Percentiles rank a stretch among this genome's conserved stretches.
Evolutionary conservation across 2,797 vertebrate genomes (phyloP).

Genomic region (Gephyroberyx darwinii): DNA sequence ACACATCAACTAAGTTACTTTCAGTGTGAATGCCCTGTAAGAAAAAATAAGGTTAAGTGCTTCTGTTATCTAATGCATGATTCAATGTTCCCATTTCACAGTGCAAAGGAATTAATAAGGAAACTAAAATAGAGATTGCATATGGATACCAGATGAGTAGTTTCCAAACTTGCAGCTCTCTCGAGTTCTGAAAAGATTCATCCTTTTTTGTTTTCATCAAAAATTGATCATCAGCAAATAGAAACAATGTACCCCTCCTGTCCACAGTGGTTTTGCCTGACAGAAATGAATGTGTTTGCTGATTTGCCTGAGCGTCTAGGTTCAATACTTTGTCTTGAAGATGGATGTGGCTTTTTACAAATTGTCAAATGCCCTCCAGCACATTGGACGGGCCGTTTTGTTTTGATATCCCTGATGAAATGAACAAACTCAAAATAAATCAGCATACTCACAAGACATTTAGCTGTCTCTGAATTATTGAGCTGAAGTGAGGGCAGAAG

Average conservation of each 20-base stretch:
- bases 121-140: background rate
- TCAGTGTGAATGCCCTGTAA: background rate
- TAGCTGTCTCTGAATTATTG: conserved; percentile 46
- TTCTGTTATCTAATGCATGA: conserved; percentile 17
- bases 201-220: conserved; percentile 58
- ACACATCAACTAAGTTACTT: too few species aligned
- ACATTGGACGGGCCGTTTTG: conserved; percentile 31
- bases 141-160: conserved; percentile 6
- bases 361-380: conserved; percentile 66
- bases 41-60: conserved; percentile 4
- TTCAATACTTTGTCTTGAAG: conserved; percentile 73
- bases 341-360: conserved; percentile 72
- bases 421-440: conserved; percentile 64
- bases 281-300: conserved; percentile 70
- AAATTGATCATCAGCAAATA: conserved; percentile 67
- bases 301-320: conserved; percentile 57
- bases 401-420: conserved; percentile 49
- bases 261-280: conserved; percentile 57
- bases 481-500: conserved; percentile 30
- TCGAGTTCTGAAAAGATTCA: conserved; percentile 15
- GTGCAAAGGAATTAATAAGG: background rate
- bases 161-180: background rate
- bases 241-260: conserved; percentile 55
- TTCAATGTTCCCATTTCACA: conserved; percentile 24
- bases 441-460: conserved; percentile 33